Percentiles rank a stretch among this genome's conserved stretches.
Conservation (phyloP, 2,797 vertebrate genomes). For the Graptemys geographica region DNA sequence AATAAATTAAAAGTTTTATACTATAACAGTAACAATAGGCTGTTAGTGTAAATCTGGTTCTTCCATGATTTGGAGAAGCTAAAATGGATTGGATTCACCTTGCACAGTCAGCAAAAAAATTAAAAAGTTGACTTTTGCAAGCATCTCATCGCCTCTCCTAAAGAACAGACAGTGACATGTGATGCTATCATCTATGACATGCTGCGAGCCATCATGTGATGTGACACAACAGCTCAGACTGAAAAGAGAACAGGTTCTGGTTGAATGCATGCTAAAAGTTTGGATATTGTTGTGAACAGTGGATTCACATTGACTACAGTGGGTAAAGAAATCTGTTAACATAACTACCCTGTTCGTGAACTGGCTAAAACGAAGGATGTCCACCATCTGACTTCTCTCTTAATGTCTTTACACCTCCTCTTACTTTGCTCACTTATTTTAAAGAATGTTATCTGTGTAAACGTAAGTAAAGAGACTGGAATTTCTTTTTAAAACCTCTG, state of each 20-base stretch:
- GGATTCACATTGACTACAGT: constrained; percentile 1
- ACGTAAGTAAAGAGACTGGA: constrained; percentile 27
- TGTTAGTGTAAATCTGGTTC: background rate
- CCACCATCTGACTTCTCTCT: background rate
- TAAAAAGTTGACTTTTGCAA: background rate
- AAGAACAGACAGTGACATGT: background rate
- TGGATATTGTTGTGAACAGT: background rate
- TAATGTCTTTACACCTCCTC: background rate
- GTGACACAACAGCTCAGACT: background rate
- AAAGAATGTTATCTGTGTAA: constrained; percentile 55
- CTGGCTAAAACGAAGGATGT: constrained; percentile 17
- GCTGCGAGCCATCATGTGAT: background rate
- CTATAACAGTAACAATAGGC: background rate
- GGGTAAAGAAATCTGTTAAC: background rate
- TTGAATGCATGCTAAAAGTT: background rate
- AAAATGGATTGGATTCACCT: background rate
- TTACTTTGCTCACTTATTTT: constrained; percentile 34
- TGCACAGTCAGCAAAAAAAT: background rate
- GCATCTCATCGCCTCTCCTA: background rate
- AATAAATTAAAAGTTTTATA: background rate
- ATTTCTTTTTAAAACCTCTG: constrained; percentile 14
- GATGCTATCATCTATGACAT: background rate
- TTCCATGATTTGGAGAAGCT: background rate
- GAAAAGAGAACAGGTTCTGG: background rate
- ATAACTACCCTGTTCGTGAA: background rate